Base-by-base conservation (phyloP, 2,113 vertebrate genomes). In the Melanocharis versteri region DNA sequence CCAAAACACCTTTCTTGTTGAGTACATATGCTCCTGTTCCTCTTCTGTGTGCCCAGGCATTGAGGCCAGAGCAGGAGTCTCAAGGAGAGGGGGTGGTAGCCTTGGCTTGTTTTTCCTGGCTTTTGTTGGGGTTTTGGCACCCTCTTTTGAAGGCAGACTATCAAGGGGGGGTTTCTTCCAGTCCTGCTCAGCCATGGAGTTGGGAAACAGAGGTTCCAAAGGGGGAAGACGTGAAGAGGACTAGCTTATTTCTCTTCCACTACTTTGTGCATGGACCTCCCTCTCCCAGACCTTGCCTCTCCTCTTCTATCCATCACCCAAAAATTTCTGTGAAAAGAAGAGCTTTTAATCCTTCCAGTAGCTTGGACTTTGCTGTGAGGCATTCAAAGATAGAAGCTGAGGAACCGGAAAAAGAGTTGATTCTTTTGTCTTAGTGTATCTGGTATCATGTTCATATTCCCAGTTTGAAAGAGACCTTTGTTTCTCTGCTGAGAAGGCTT, bases 351-450 rank as follows among this genome's bases (percentile, higher is more conserved):
- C 44, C 19, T 86, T 73, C 4, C 1, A 68, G 40, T 60, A 44
- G 17, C 72, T 88, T 84, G 47, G 45, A 53, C 39, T 91, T 87
- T 69, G 27, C 44, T 68, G 28, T 79, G 70, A 61, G 50, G 28
- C 9, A 8, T 62, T 85, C 47, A 78, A 51, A 80, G 73, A 61
- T 7, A 90, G 72, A 89, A 80, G 65, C 64, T 30, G 45, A 61
- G n/a, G 76, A 42, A 23, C n/a, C 91, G 58, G 68, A 94, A 87
- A 75, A 94, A 77, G 50, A 85, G 39, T 19, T 42, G 23, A 83
- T 93, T 94, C 39, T 93, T 92, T 77, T 84, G 40, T 94, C 50
- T 84, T 85, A 28, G 33, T 39, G 40, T 84, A 71, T 75, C 87
- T 90, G 56, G 56, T 91, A n/a, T 92, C 57, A 13, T 37, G 27